phyloP scores from a whole-genome alignment of 2,113 vertebrate species.

The Prunella himalayana region DNA sequence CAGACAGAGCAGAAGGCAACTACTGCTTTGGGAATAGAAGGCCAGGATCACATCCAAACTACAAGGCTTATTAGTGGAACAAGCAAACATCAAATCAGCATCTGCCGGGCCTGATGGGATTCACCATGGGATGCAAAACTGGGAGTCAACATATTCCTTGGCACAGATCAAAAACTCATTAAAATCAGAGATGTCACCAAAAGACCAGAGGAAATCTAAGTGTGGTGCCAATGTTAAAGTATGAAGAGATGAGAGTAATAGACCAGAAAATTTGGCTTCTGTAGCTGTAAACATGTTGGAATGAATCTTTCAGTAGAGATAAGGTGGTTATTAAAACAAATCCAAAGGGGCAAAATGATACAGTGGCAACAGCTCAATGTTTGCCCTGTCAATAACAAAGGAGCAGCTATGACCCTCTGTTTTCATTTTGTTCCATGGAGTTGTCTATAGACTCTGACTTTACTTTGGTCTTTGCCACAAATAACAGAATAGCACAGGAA shows the following conservation, averaged over 20 bases:
- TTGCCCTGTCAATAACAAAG: neutral
- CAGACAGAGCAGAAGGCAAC: constrained; percentile 60
- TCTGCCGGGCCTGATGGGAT: constrained; percentile 40
- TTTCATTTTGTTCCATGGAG: neutral
- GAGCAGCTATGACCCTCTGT: neutral
- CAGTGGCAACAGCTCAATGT: neutral
- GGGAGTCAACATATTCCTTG: constrained; percentile 28
- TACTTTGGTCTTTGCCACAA: neutral
- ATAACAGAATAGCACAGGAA: neutral
- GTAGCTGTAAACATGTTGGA: neutral
- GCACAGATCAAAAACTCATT: constrained; percentile 56
- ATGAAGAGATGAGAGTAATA: constrained; percentile 9
- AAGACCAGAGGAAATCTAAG: constrained; percentile 14
- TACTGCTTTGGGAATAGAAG: constrained; percentile 47
- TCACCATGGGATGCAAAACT: constrained; percentile 8
- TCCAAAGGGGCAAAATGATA: neutral
- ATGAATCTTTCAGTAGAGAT: neutral
- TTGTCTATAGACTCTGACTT: neutral
- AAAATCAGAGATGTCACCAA: constrained; percentile 39
- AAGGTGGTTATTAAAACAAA: constrained; percentile 18
- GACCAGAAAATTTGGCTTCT: constrained; percentile 26
- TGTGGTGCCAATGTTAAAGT: neutral
- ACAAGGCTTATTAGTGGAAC: constrained; percentile 61
- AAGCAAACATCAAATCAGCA: constrained; percentile 60
- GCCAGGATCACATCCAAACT: constrained; percentile 53